phyloP scores from a whole-genome alignment of 2,888 invertebrate species.

The Phytoseiulus persimilis region DNA sequence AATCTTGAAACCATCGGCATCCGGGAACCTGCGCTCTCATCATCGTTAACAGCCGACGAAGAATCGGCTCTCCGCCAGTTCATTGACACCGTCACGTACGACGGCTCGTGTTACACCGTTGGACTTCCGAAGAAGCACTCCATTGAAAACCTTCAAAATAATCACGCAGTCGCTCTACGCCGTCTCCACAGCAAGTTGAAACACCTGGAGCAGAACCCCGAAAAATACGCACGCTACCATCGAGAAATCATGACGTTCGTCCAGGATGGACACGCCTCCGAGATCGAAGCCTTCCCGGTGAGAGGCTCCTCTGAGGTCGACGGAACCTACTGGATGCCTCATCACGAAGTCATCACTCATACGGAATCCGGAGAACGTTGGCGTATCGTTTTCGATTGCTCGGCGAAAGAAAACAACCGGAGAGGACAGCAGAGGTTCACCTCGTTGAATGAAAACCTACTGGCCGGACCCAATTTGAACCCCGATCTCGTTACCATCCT shows the following conservation, averaged over 20 bases:
- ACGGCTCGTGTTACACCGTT: background rate
- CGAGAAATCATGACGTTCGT: background rate
- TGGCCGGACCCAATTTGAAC: background rate
- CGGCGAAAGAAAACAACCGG: background rate
- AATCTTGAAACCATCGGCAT: background rate
- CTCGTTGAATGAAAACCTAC: background rate
- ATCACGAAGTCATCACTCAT: too few species aligned
- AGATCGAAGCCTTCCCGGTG: background rate
- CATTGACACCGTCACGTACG: background rate
- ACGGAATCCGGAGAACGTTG: background rate
- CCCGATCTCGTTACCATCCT: background rate
- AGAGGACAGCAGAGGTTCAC: too few species aligned
- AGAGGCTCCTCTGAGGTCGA: background rate
- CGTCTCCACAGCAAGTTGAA: background rate
- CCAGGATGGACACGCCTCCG: background rate
- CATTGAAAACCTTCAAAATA: background rate
- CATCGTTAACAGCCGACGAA: background rate
- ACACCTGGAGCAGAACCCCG: background rate
- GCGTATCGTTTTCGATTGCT: conserved; percentile 8
- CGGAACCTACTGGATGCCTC: too few species aligned
- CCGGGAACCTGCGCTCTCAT: too few species aligned
- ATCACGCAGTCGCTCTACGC: background rate
- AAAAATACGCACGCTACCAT: background rate
- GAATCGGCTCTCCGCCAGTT: background rate
- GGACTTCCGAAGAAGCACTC: background rate